These are phyloP conservation scores for Pachycephala philippinensis DNA, from an alignment of 2,113 vertebrate species.

Conservation along the genomic window DNA sequence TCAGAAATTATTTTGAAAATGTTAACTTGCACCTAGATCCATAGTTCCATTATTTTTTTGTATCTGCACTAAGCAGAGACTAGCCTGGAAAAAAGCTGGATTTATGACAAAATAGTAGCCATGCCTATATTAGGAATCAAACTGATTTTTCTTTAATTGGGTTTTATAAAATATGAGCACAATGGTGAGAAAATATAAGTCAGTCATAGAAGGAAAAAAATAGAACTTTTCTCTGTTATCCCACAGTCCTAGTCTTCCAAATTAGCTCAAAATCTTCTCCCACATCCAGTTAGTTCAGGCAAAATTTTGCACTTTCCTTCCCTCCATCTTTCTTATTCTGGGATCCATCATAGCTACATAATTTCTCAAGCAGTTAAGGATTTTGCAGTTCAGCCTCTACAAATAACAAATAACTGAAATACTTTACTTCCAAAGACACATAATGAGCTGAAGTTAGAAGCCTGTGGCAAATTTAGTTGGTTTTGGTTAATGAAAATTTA, in stretches of 20 bases:
- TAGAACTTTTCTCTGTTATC: not conserved
- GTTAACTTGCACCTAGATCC: not conserved
- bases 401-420: not conserved
- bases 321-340: not conserved
- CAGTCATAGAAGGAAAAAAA: not conserved
- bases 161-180: not conserved
- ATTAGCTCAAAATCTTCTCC: not conserved
- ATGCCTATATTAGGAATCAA: not conserved
- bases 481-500: constrained; percentile 17
- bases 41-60: not conserved
- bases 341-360: not conserved
- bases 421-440: not conserved
- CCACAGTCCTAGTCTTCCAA: not conserved
- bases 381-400: not conserved
- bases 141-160: not conserved
- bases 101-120: not conserved
- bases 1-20: not conserved
- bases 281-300: not conserved
- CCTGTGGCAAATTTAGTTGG: not conserved
- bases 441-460: not conserved
- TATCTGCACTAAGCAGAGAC: not conserved
- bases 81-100: not conserved
- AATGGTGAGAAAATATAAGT: not conserved
- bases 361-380: not conserved
- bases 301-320: not conserved